Base-by-base conservation (phyloP, 2,888 invertebrate genomes). In the Mimas tiliae region DNA sequence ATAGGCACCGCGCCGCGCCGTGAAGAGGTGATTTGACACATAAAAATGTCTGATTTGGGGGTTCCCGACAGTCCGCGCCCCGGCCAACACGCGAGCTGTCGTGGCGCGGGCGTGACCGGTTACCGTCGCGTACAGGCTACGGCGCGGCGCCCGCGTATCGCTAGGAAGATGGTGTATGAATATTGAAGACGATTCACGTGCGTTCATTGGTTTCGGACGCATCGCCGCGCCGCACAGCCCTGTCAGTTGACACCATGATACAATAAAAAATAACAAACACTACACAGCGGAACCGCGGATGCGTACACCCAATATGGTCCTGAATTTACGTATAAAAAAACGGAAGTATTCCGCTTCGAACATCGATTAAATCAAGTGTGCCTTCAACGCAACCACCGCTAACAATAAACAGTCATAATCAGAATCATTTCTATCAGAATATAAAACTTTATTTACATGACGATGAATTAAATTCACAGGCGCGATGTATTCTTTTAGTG, bases 261-360 rank as follows among this genome's bases (percentile, higher is more conserved):
- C 58, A 42, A 58, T 58, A 42, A 58, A 58, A 58, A 38, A 58
- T 6, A 27, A 58, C 16, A 38, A 58, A 42, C 38, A 34, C 42
- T 19, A 6, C 19, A 19, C 38, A 58, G 19, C 58, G 58, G 42
- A 58, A 58, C 38, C 42, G 38, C 58, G 58, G 58, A 42, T 58
- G 42, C 58, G 42, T 58, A 58, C 38, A 42, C 58, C 58, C 42
- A 58, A 58, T 42, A 58, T 58, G 58, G 58, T 58, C 42, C 58
- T 58, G 42, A 42, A 21, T 58, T 58, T 38, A 21, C 38, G 38
- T 58, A 58, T 58, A 42, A 58, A 42, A 58, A 58, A 42, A 58
- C 58, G 58, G 58, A 58, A 58, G 58, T 42, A 12, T 38, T 38
- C 58, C 58, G 19, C 12, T 58, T 58, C 38, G 38, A 58, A 19